phyloP scores from a whole-genome alignment of 1,140 invertebrate species.

The Conus ventricosus region DNA sequence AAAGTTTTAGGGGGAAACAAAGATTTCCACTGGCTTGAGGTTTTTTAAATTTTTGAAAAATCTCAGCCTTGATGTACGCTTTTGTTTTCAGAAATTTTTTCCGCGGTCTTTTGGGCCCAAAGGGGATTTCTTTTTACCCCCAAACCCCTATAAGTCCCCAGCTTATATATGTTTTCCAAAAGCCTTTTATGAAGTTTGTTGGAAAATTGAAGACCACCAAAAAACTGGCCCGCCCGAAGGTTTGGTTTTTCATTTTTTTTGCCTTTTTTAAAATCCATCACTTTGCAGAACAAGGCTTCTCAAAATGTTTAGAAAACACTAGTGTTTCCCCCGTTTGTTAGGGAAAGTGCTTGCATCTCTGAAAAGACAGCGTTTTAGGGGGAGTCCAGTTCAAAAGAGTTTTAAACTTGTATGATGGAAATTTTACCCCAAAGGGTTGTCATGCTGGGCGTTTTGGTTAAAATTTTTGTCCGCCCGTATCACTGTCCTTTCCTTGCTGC shows the following conservation, averaged over 20 bases:
- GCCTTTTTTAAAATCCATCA: slow-evolving; percentile 24
- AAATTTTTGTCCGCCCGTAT: background rate
- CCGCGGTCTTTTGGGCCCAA: background rate
- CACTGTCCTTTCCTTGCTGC: background rate
- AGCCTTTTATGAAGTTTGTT: slow-evolving; percentile 23
- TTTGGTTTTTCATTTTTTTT: background rate
- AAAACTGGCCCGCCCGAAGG: background rate
- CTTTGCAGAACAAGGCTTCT: slow-evolving; percentile 21
- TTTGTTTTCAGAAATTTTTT: background rate
- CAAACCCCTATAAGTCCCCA: background rate
- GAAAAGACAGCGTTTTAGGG: slow-evolving; percentile 3
- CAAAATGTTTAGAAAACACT: slow-evolving; percentile 15
- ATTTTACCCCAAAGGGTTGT: slow-evolving; percentile 11
- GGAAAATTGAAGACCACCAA: background rate
- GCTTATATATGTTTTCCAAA: slow-evolving; percentile 9
- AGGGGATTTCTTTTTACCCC: background rate
- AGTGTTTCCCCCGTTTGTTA: background rate
- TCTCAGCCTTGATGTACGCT: background rate
- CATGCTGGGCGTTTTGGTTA: background rate
- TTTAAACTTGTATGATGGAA: background rate
- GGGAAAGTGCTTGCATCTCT: background rate
- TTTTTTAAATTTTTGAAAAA: too few relatives aligned
- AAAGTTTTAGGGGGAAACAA: too few relatives aligned
- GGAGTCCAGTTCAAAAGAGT: background rate
- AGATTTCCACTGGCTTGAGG: too few relatives aligned